These are phyloP conservation scores for Eupsittula cactorum DNA, from an alignment of 2,113 vertebrate species.

Conservation along the genomic window DNA sequence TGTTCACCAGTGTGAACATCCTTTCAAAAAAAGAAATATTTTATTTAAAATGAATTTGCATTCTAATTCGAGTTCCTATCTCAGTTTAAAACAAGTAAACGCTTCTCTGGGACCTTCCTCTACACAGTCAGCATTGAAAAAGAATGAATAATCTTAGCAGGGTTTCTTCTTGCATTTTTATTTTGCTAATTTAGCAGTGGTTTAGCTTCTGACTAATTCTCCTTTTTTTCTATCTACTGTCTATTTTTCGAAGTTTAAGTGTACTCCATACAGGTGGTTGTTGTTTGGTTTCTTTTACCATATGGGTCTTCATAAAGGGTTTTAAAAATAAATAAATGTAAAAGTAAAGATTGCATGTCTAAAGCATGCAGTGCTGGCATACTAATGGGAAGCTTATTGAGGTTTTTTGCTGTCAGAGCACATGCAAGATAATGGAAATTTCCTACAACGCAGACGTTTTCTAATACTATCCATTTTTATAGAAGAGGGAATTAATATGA, in stretches of 20 bases:
- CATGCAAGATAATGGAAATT: slow-evolving; percentile 4
- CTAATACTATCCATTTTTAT: background rate
- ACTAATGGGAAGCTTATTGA: slow-evolving; percentile 29
- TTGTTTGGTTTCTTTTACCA: slow-evolving; percentile 11
- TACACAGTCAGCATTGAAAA: background rate
- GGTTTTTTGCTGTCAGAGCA: slow-evolving; percentile 28
- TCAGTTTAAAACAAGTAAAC: background rate
- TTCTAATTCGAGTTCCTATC: background rate
- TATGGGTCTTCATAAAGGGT: slow-evolving; percentile 8
- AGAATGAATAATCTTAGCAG: background rate
- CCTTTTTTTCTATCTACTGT: background rate
- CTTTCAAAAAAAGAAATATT: background rate
- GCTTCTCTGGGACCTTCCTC: background rate
- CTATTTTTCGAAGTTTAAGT: background rate
- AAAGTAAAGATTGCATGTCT: slow-evolving; percentile 29
- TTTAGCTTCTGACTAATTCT: background rate
- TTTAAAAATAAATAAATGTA: slow-evolving; percentile 3
- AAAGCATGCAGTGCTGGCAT: background rate
- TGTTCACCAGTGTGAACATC: background rate
- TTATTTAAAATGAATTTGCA: background rate
- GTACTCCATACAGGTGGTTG: background rate
- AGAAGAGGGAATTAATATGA: background rate
- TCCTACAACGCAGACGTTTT: background rate
- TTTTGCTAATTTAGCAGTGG: background rate
- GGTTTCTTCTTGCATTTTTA: background rate